Base-by-base conservation (phyloP, 2,888 invertebrate genomes). In the Rhogogaster chlorosoma region DNA sequence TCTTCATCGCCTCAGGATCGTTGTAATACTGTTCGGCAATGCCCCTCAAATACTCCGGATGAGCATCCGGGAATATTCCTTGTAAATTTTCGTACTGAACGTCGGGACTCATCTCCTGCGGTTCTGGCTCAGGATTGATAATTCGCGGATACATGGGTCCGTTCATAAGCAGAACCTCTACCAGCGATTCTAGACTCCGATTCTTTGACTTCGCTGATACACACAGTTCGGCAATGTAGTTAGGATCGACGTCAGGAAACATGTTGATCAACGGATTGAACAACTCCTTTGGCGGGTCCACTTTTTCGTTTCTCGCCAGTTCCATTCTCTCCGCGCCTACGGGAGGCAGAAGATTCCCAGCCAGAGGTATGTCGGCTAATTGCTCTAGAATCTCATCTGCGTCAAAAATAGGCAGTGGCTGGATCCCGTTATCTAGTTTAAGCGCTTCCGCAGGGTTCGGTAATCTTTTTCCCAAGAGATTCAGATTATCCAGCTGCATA, bases 51-150 rank as follows among this genome's bases (percentile, higher is more conserved):
- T 88, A 89, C 4, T 84, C 85, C 0, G 92, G 91, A 86, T 93
- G 91, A 9, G 92, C 92, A 61, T 93, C 87, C 3, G 93, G 92
- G 77, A 93, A 91, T 64, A 93, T 90, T 18, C 85, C 90, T 5
- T 87, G 83, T 0, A 92, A 85, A 83, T 88, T 88, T 15, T 86
- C 85, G 71, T 88, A 87, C 12, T 90, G 87, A 5, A 89, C 87
- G 10, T 90, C 87, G 1, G 87, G 70, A 32, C 86, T 86, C 18
- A 83, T 18, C 32, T 67, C 70, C 45, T 26, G 49, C 9, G 84
- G 84, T 12, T 84, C 84, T 38, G 84, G 84, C 1, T 84, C 84
- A 2, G 61, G 73, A 38, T 53, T 73, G 1, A 84, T 57, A 26
- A 84, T 61, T 7, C 84, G 73, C 4, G 84, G 84, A 84, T 84